Base-by-base conservation (phyloP, 2,113 vertebrate genomes). In the Ictidomys tridecemlineatus region DNA sequence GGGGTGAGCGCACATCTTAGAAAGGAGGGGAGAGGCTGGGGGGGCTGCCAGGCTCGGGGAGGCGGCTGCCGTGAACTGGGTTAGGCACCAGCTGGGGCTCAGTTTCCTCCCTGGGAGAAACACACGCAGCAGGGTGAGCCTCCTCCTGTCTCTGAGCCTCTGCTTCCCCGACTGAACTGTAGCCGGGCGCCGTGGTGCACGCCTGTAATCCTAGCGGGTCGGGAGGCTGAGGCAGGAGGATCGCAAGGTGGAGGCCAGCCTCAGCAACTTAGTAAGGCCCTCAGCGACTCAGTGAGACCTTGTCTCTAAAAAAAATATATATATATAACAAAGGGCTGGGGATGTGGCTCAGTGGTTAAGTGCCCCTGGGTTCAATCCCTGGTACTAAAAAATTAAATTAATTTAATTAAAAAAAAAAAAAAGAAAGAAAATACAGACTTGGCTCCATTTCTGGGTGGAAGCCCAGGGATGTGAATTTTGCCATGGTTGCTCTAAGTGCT, bases 371-470 rank as follows among this genome's bases (percentile, higher is more conserved):
- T 28, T 63, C 61, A 28, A 63, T 56, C 16, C 16, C 53, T 56
- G 56, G 56, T 65, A 30, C 56, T 14, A 67, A 67, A 67, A 67
- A 67, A 34, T 12, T 13, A 51, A 11, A 51, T 12, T 51, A 51
- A 51, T n/a, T n/a, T n/a, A n/a, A 51, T 12, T 51, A 2, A 8
- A 45, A 12, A 32, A 18, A 39, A 39, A 39, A 39, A 32, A 67
- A 67, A 28, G 63, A 28, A 56, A 56, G 56, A 56, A 20, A 56
- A 56, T 0, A 16, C 16, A 20, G 5, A 56, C 30, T 39, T 22
- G 24, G 63, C 30, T 42, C 48, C 0, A 0, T 8, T 42, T 74
- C 20, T 17, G 48, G 13, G 4, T 30, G 9, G 45, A 34, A 85
- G 32, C 32, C n/a, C 45, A 72, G 70, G 53, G 72, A 79, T 5